phyloP scores from a whole-genome alignment of 2,797 vertebrate genomes.

The Notamacropus eugenii region DNA sequence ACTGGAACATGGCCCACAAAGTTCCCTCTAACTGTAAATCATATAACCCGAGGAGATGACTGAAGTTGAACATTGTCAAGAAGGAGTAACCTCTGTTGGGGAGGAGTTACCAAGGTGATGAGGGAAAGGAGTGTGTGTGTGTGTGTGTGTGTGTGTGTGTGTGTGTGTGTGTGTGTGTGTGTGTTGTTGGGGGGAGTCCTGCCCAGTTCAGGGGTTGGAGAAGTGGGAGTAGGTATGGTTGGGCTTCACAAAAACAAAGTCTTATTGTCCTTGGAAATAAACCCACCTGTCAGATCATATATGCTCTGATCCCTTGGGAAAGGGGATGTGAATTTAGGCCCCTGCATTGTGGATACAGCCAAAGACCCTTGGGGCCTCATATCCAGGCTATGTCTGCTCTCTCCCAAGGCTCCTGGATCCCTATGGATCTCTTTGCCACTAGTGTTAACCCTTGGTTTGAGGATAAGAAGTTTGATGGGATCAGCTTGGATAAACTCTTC shows the following conservation, averaged over 20 bases:
- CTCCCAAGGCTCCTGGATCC: too few relatives aligned
- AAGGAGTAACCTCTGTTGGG: slow-evolving; percentile 85
- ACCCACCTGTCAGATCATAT: too few relatives aligned
- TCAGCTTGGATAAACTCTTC: slow-evolving; percentile 88
- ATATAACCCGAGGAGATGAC: slow-evolving; percentile 87
- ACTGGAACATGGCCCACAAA: background rate
- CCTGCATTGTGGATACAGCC: background rate
- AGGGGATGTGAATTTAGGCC: too few relatives aligned
- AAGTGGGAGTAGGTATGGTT: too few relatives aligned
- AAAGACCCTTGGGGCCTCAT: background rate
- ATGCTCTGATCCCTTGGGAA: too few relatives aligned
- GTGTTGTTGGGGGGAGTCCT: background rate
- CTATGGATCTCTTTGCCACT: too few relatives aligned
- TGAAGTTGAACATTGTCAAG: slow-evolving; percentile 85
- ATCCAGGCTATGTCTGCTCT: background rate
- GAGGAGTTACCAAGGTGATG: background rate
- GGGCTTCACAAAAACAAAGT: too few relatives aligned
- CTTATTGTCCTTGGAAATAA: too few relatives aligned
- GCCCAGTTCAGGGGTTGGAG: too few relatives aligned
- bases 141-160: too few relatives aligned
- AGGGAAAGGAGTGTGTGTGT: background rate
- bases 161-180: too few relatives aligned
- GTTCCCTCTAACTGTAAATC: slow-evolving; percentile 85
- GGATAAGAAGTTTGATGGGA: slow-evolving; percentile 83
- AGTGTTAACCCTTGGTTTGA: too few relatives aligned